phyloP scores from a whole-genome alignment of 92 coral and sea anemone genomes.

The Anthopleura xanthogrammica region DNA sequence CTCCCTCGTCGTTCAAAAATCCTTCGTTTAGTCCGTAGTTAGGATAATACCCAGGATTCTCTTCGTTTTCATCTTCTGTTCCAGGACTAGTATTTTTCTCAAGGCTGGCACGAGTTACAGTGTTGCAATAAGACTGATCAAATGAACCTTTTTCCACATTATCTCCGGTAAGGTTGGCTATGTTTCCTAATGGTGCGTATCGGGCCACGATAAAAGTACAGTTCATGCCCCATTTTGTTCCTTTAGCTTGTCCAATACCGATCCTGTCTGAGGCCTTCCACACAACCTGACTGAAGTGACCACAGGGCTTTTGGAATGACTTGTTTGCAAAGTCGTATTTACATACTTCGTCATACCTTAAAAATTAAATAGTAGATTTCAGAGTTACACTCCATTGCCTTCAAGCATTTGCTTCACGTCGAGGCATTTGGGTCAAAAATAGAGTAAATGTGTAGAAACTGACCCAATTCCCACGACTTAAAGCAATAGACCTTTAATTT shows the following conservation, averaged over 20 bases:
- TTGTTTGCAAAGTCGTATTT: conserved; percentile 78
- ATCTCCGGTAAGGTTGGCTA: conserved; percentile 46
- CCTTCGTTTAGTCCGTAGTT: conserved; percentile 26
- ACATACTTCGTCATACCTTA: conserved; percentile 95
- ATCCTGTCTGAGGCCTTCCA: conserved; percentile 82
- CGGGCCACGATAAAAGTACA: conserved; percentile 93
- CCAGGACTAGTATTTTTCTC: background rate
- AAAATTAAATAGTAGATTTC: background rate
- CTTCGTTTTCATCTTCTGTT: background rate
- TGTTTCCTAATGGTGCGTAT: conserved; percentile 77
- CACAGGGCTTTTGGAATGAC: conserved; percentile 79
- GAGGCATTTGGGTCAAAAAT: too few species aligned
- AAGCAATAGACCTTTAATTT: too few species aligned
- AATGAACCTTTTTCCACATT: conserved; percentile 77
- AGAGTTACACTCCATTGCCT: too few species aligned
- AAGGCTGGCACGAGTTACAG: conserved; percentile 48
- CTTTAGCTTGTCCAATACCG: conserved; percentile 80
- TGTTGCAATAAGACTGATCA: conserved; percentile 77
- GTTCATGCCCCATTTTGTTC: conserved; percentile 82
- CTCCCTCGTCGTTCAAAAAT: conserved; percentile 25
- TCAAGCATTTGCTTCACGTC: too few species aligned
- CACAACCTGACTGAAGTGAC: conserved; percentile 89
- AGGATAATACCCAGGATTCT: conserved; percentile 1
- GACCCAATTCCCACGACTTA: too few species aligned
- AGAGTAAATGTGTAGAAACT: too few species aligned